Evolutionary conservation across 2,797 vertebrate species (phyloP).

Genomic region (Propithecus deckenii): DNA sequence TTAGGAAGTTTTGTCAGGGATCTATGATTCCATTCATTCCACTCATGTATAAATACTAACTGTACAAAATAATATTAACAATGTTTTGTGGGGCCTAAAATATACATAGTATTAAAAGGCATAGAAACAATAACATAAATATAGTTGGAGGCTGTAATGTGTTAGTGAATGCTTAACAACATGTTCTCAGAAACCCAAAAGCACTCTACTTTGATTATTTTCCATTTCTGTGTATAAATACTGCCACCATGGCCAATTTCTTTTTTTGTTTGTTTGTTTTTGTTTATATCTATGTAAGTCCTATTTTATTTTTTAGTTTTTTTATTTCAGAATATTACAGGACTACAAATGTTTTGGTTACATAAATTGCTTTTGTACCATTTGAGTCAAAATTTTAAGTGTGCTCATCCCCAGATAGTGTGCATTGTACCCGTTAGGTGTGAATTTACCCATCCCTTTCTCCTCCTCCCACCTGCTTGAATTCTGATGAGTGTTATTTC

Average conservation of each 20-base stretch:
- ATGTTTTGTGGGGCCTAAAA: not conserved
- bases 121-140: constrained; percentile 9
- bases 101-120: not conserved
- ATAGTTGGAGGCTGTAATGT: not conserved
- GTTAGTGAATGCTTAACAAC: not conserved
- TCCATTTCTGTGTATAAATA: not conserved
- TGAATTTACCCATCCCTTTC: too few relatives aligned
- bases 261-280: too few relatives aligned
- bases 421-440: too few relatives aligned
- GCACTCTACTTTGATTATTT: not conserved
- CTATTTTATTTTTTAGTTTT: too few relatives aligned
- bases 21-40: not conserved
- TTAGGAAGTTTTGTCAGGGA: not conserved
- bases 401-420: too few relatives aligned
- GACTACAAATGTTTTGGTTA: too few relatives aligned
- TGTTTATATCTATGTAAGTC: too few relatives aligned
- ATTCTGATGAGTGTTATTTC: too few relatives aligned
- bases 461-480: too few relatives aligned
- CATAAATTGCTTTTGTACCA: too few relatives aligned
- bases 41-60: not conserved
- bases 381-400: too few relatives aligned
- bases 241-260: not conserved
- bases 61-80: constrained; percentile 19
- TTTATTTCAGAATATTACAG: too few relatives aligned
- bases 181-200: not conserved